phyloP scores from a whole-genome alignment of 2,797 vertebrate genomes.

The Ambastaia sidthimunki region DNA sequence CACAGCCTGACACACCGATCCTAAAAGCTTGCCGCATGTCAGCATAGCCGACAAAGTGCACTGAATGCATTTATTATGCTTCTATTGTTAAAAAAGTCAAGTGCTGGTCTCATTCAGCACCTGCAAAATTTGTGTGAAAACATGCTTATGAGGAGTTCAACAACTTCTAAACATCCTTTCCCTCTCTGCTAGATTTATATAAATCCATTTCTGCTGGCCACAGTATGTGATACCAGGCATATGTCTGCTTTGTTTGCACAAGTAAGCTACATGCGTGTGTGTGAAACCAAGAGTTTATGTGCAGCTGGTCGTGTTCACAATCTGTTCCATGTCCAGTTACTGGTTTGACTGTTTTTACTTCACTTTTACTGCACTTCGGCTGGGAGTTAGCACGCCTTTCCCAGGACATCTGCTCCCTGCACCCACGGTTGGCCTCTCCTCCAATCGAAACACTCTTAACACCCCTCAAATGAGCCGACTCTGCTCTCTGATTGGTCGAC shows the following conservation, averaged over 20 bases:
- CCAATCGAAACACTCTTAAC: slow-evolving; percentile 72
- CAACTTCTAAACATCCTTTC: slow-evolving; percentile 1
- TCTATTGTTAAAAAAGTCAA: slow-evolving; percentile 39
- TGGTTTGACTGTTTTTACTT: slow-evolving; percentile 81
- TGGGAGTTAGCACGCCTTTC: slow-evolving; percentile 83
- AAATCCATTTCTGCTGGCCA: slow-evolving; percentile 43
- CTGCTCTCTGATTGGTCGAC: slow-evolving; percentile 70
- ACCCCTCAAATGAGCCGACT: slow-evolving; percentile 62
- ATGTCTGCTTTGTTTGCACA: slow-evolving; percentile 62
- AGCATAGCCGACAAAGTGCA: too few relatives aligned
- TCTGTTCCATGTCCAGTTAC: slow-evolving; percentile 80
- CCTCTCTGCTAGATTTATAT: slow-evolving; percentile 38
- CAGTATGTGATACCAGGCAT: slow-evolving; percentile 55
- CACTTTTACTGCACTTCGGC: slow-evolving; percentile 74
- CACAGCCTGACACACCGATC: slow-evolving; percentile 53
- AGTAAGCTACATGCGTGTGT: slow-evolving; percentile 47
- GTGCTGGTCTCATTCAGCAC: slow-evolving; percentile 1
- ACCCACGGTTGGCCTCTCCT: slow-evolving; percentile 72
- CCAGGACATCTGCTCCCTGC: slow-evolving; percentile 85
- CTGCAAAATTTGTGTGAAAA: neutral
- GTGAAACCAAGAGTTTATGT: slow-evolving; percentile 46
- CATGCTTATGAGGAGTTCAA: neutral
- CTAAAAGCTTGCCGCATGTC: slow-evolving; percentile 30
- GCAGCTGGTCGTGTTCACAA: slow-evolving; percentile 74
- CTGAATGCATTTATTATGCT: slow-evolving; percentile 47